Evolutionary conservation across 2,888 invertebrate genomes (phyloP), one percentile per base, ranked within the genome.

Genomic region (Spilarctia lutea): DNA sequence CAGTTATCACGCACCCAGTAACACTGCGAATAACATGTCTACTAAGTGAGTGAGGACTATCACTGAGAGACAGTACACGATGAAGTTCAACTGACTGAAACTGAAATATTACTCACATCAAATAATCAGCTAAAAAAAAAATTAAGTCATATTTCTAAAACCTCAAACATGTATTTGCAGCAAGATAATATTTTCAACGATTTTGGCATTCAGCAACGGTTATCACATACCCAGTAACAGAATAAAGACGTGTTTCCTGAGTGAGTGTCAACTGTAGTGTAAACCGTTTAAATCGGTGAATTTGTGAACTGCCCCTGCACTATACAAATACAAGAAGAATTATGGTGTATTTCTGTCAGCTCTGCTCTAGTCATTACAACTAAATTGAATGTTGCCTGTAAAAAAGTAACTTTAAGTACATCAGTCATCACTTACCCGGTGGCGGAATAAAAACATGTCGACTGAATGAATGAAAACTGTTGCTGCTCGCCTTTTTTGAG

Each of bases 381-480:
- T 42, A 42, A 45, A 45, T 16, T 6, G 7, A 18, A 45, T 45
- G 18, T 45, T 45, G 18, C 18, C 16, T 45, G 45, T 45, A 45
- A 45, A 45, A 42, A 45, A 16, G 18, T 16, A 16, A n/a, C n/a
- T n/a, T 16, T 45, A 2, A 4, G 16, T 16, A 45, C 18, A 10
- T 2, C 27, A 78, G 63, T 68, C 42, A 73, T 75, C 73, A 75
- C 72, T 77, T 20, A 74, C 67, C 71, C 74, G 71, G 81, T 83
- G 72, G 73, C 72, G 70, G 73, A 70, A 67, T 75, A 6, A 27
- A 35, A 70, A 73, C 69, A 66, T 72, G 72, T 72, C 75, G 76
- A 82, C 84, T 87, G 83, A 79, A 79, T 27, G 42, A 48, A 71
- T 72, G 76, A 78, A 48, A 48, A 67, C 69, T 69, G 30, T n/a